Evolutionary conservation across 2,113 vertebrate species (phyloP).

Genomic region (Mormyrus iriodes): DNA sequence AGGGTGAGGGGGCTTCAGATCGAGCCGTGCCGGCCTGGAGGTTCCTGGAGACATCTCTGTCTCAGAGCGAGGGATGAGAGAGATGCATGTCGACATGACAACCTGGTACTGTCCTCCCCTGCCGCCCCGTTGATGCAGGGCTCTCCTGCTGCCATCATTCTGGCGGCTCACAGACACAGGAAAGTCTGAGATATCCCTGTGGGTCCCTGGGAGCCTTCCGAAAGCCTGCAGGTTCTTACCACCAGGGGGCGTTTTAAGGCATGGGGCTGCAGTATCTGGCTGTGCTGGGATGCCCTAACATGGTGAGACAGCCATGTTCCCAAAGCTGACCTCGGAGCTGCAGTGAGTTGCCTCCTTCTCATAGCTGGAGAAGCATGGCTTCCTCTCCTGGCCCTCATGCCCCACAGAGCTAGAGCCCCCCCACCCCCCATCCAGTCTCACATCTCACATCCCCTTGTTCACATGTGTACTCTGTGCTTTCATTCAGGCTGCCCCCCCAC

Average conservation of each 20-base stretch:
- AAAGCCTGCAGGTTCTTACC: neutral
- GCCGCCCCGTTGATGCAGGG: neutral
- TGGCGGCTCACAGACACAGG: neutral
- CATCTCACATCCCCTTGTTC: neutral
- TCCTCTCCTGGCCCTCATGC: neutral
- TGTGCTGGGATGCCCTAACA: neutral
- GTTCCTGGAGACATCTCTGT: neutral
- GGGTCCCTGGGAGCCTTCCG: neutral
- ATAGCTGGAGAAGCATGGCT: neutral
- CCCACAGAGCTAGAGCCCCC: neutral
- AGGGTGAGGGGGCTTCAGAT: neutral
- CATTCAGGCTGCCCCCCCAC: neutral
- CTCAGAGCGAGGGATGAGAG: neutral
- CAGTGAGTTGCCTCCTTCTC: neutral
- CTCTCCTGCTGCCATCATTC: neutral
- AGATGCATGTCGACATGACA: neutral
- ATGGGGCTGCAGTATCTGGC: neutral
- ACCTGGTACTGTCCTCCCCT: neutral
- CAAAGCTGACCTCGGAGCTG: neutral
- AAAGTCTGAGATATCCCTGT: neutral
- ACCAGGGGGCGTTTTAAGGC: neutral
- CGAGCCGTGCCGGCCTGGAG: neutral
- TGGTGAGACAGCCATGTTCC: too few relatives aligned
- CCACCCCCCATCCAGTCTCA: neutral
- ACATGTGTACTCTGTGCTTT: neutral